Conservation (phyloP, 2,888 invertebrate species). For the Cerceris ruficornis region DNA sequence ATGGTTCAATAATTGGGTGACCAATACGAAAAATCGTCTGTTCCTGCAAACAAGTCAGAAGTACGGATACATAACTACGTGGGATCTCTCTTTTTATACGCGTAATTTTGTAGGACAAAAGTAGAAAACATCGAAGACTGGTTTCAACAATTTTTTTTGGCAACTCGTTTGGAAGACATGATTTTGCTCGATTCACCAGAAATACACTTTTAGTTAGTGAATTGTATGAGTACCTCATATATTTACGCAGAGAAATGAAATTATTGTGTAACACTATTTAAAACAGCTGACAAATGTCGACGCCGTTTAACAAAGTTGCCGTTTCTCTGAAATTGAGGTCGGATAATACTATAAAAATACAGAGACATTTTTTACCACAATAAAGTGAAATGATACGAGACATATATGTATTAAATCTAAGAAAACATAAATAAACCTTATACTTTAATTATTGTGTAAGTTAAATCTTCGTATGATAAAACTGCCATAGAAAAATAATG, state of each 20-base stretch:
- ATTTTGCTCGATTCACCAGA: conserved; percentile 23
- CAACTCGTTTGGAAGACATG: conserved; percentile 38
- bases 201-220: conserved; percentile 26
- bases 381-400: conserved; percentile 1
- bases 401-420: conserved; percentile 10
- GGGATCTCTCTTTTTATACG: conserved; percentile 1
- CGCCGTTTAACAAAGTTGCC: conserved; percentile 1
- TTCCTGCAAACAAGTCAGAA: background rate
- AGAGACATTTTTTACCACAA: conserved; percentile 19
- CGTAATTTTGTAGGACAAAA: background rate
- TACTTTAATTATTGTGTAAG: conserved; percentile 18
- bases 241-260: conserved; percentile 10
- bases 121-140: conserved; percentile 7
- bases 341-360: conserved; percentile 16
- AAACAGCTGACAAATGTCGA: conserved; percentile 1
- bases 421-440: conserved; percentile 31
- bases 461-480: conserved; percentile 24
- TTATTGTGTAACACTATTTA: background rate
- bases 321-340: background rate
- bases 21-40: background rate
- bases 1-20: conserved; percentile 65
- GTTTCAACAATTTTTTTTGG: conserved; percentile 35
- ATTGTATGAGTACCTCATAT: background rate
- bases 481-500: conserved; percentile 71
- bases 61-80: conserved; percentile 2